A percentile compares a stretch with the other conserved stretches of the same genome.
Evolutionary conservation across 2,888 invertebrate species (phyloP).

Genomic region (Glyphotaelius pellucidus): DNA sequence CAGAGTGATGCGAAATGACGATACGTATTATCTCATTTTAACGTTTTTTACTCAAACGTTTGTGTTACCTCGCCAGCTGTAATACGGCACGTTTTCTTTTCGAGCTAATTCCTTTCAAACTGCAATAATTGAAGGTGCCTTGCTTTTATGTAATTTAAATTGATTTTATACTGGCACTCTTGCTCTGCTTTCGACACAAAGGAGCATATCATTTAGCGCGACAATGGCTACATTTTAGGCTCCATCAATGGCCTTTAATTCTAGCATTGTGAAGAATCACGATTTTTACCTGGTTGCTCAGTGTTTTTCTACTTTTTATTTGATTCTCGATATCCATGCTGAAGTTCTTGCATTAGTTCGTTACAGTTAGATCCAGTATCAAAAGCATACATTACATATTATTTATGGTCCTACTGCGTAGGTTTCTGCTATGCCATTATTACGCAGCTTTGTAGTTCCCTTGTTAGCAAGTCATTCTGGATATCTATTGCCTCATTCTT

Average conservation of each 20-base stretch:
- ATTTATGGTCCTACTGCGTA: background rate
- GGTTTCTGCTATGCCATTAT: constrained; percentile 18
- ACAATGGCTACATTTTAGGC: background rate
- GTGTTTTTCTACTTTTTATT: constrained; percentile 16
- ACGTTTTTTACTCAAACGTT: constrained; percentile 9
- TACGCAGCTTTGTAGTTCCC: constrained; percentile 9
- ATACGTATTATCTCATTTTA: constrained; percentile 13
- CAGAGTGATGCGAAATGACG: constrained; percentile 23
- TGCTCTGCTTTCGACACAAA: constrained; percentile 9
- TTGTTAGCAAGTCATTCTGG: constrained; percentile 28
- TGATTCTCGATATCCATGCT: background rate
- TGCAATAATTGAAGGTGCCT: constrained; percentile 32
- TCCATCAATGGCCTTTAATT: constrained; percentile 18
- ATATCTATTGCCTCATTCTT: background rate
- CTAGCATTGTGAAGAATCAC: background rate
- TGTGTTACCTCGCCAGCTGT: constrained; percentile 9
- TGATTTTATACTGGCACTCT: constrained; percentile 35
- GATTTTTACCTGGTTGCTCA: background rate
- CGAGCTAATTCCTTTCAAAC: constrained; percentile 40
- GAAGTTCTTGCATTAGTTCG: background rate
- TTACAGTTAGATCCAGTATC: background rate
- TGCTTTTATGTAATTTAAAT: constrained; percentile 45
- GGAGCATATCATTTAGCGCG: constrained; percentile 21
- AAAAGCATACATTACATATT: constrained; percentile 4
- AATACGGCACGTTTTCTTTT: constrained; percentile 30